A percentile compares a stretch with the other conserved stretches of the same genome.
Evolutionary conservation across 2,113 vertebrate species (phyloP).

Genomic region (Athene noctua): DNA sequence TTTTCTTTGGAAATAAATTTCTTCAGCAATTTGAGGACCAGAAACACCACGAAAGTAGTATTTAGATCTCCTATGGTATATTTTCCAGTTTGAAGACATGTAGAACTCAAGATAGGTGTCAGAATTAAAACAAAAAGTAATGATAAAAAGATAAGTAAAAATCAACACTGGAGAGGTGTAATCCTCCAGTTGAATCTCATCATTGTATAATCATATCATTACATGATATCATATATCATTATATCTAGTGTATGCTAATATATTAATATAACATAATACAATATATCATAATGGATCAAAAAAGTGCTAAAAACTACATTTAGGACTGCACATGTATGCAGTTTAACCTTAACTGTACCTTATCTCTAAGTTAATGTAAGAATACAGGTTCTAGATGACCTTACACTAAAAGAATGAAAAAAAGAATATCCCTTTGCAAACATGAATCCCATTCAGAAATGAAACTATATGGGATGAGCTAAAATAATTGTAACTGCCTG

Average conservation of each 20-base stretch:
- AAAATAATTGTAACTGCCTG: conserved; percentile 37
- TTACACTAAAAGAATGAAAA: background rate
- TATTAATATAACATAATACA: background rate
- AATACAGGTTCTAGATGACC: background rate
- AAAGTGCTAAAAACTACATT: background rate
- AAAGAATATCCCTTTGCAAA: background rate
- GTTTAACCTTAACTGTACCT: background rate
- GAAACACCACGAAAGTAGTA: background rate
- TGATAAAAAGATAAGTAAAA: background rate
- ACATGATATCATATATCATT: background rate
- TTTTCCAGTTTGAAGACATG: background rate
- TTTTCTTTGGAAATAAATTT: background rate
- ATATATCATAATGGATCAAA: background rate
- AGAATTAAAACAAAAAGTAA: background rate
- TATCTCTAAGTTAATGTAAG: background rate
- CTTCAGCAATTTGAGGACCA: background rate
- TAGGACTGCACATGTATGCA: background rate
- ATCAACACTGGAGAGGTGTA: background rate
- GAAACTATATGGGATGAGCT: background rate
- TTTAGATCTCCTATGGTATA: background rate
- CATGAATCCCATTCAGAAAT: background rate
- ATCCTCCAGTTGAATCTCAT: background rate
- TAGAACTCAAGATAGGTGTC: background rate
- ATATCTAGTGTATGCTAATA: background rate
- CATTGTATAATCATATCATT: background rate